Evolutionary conservation across 2,113 vertebrate genomes (phyloP).

Genomic region (Octodon degus): DNA sequence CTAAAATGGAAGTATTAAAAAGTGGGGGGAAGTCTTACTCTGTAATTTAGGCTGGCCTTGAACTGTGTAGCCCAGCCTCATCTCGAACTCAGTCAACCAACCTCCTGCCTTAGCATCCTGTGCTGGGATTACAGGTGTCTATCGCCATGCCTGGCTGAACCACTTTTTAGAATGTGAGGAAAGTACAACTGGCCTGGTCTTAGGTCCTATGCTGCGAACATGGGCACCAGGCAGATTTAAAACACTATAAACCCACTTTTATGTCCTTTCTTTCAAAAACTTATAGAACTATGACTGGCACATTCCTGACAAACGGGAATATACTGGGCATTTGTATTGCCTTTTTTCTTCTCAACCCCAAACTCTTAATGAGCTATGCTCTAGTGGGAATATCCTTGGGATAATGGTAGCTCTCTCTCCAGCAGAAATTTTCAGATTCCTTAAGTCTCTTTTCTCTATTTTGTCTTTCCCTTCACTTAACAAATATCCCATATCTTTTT

Average conservation of each 20-base stretch:
- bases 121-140: no score
- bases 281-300: background rate
- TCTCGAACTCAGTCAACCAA: no score
- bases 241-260: background rate
- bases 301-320: background rate
- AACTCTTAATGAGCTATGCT: background rate
- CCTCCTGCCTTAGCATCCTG: no score
- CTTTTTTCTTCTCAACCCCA: background rate
- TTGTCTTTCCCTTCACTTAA: background rate
- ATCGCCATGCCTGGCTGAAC: no score
- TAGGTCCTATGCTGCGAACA: background rate
- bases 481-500: background rate
- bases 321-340: background rate
- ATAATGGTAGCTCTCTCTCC: background rate
- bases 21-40: no score
- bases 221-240: background rate
- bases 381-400: background rate
- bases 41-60: no score
- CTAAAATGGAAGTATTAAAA: background rate
- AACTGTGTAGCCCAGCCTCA: no score
- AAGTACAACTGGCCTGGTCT: background rate
- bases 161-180: background rate
- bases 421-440: slow-evolving; percentile 29
- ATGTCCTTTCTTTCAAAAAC: background rate
- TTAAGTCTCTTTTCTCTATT: background rate